Percentiles rank a stretch among this genome's conserved stretches.
These are phyloP conservation scores for Babyrousa celebensis DNA, from an alignment of 2,797 vertebrate species.

Conservation along the genomic window DNA sequence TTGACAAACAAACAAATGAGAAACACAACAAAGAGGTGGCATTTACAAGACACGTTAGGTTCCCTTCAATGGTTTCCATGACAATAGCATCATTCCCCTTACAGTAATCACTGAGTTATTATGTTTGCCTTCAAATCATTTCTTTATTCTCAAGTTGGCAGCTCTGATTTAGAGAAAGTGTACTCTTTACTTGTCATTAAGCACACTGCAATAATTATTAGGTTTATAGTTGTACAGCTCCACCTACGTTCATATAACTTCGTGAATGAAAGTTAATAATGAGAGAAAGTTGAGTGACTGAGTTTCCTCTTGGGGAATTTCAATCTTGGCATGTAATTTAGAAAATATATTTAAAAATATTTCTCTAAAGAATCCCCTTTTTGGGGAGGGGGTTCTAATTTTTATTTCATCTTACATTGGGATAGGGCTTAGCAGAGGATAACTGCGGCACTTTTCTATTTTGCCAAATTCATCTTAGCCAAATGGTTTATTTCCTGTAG, in stretches of 20 bases:
- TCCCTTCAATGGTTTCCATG: constrained; percentile 60
- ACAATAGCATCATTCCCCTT: constrained; percentile 9
- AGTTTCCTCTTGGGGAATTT: constrained; percentile 29
- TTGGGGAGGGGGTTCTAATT: not conserved
- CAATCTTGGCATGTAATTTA: not conserved
- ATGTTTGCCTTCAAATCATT: constrained; percentile 61
- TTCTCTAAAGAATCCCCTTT: not conserved
- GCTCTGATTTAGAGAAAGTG: constrained; percentile 46
- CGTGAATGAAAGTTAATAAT: constrained; percentile 34
- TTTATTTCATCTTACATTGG: constrained; percentile 51
- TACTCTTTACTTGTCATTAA: constrained; percentile 58
- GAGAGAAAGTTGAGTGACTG: not conserved
- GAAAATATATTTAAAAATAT: constrained; percentile 39
- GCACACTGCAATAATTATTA: constrained; percentile 11
- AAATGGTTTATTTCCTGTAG: constrained; percentile 54
- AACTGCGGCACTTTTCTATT: not conserved
- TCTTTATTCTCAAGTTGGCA: constrained; percentile 65
- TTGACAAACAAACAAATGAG: constrained; percentile 61
- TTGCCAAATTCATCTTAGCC: constrained; percentile 39
- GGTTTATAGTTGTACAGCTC: not conserved
- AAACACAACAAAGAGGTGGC: not conserved
- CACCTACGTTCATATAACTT: constrained; percentile 35
- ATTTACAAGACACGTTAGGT: constrained; percentile 53
- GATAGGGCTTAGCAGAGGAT: not conserved
- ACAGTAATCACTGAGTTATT: constrained; percentile 47